phyloP scores from a whole-genome alignment of 1,140 invertebrate species.

The Myzus persicae region DNA sequence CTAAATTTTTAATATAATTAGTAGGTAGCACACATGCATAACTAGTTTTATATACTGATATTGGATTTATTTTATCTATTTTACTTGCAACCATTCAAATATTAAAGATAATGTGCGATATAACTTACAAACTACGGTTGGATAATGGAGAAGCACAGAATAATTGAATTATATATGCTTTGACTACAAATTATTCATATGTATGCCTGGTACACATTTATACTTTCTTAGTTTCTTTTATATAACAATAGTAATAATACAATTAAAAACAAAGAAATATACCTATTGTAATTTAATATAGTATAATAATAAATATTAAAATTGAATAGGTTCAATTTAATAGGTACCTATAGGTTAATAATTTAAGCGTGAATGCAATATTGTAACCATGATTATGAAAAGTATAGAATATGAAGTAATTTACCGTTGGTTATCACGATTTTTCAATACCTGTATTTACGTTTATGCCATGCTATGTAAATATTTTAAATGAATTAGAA shows the following conservation, averaged over 20 bases:
- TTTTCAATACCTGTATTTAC: not conserved
- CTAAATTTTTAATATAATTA: too few species aligned
- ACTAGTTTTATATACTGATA: too few species aligned
- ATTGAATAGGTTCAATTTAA: not conserved
- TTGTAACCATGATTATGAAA: not conserved
- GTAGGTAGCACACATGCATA: too few species aligned
- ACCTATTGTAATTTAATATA: not conserved
- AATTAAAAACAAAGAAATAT: not conserved
- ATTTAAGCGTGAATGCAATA: not conserved
- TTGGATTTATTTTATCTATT: not conserved
- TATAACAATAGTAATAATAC: not conserved
- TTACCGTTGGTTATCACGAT: not conserved
- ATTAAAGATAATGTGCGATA: not conserved
- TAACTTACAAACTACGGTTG: not conserved
- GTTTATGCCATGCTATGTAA: not conserved
- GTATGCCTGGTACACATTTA: not conserved
- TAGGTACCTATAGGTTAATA: not conserved
- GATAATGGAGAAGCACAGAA: not conserved
- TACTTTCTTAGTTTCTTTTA: not conserved
- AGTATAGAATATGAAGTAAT: not conserved
- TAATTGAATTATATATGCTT: not conserved
- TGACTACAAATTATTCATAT: not conserved
- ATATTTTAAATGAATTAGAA: not conserved
- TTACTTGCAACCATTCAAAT: not conserved
- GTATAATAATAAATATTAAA: not conserved